phyloP scores from a whole-genome alignment of 2,113 vertebrate genomes.

The Maylandia zebra region DNA sequence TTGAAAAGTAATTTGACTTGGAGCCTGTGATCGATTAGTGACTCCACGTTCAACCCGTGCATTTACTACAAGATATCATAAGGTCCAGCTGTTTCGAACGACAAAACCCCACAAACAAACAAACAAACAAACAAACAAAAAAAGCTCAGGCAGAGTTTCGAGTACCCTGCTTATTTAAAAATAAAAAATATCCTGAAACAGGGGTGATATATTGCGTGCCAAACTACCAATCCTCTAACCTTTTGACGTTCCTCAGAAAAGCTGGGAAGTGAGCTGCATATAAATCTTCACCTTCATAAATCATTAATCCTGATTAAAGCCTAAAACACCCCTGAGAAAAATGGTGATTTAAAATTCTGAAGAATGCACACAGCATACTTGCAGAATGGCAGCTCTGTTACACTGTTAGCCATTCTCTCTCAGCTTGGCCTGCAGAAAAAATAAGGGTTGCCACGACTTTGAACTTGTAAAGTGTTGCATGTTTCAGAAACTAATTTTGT shows the following conservation, averaged over 20 bases:
- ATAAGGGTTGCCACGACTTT: not conserved
- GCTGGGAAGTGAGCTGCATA: constrained; percentile 1
- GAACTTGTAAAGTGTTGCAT: not conserved
- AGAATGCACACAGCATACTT: not conserved
- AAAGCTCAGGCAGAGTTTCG: not conserved
- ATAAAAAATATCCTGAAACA: not conserved
- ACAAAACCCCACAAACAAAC: not conserved
- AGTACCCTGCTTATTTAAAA: not conserved
- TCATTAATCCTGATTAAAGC: constrained; percentile 8
- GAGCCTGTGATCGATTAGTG: constrained; percentile 5
- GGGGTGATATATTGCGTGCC: not conserved
- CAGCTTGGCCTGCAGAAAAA: not conserved
- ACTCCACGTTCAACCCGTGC: not conserved
- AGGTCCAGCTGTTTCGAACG: not conserved
- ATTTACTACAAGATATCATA: not conserved
- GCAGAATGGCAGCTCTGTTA: not conserved
- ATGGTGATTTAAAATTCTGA: not conserved
- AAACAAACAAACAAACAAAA: not conserved
- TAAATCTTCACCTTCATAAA: constrained; percentile 12
- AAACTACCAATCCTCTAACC: not conserved
- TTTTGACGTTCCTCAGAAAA: not conserved
- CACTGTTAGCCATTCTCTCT: not conserved
- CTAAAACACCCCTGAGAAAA: not conserved
- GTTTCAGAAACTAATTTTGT: not conserved
- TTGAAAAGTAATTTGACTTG: constrained; percentile 30